Evolutionary conservation across 2,797 vertebrate species (phyloP).

Genomic region (Lithobates pipiens): DNA sequence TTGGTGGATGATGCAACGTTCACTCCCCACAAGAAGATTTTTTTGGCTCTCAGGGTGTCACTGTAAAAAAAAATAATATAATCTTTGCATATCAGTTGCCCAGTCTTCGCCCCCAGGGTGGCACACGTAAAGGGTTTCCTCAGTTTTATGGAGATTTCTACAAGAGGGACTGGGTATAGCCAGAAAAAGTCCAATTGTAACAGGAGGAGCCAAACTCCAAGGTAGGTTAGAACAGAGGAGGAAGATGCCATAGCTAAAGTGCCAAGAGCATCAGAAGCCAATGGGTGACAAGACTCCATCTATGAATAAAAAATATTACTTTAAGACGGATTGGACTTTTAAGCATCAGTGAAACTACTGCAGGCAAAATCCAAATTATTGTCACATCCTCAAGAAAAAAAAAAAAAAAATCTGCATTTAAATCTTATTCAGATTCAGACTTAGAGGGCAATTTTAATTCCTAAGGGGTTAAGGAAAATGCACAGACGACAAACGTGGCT

Average conservation of each 20-base stretch:
- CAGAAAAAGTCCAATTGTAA: not conserved
- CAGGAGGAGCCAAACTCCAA: too few species aligned
- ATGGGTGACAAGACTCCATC: not conserved
- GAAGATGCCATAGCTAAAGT: not conserved
- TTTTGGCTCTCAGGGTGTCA: too few species aligned
- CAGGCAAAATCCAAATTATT: not conserved
- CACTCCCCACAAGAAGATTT: too few species aligned
- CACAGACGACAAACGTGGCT: not conserved
- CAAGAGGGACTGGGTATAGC: not conserved
- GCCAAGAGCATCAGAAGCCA: not conserved
- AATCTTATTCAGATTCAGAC: not conserved
- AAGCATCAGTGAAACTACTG: not conserved
- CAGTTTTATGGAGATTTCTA: not conserved
- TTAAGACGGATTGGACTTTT: not conserved
- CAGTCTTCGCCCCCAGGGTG: too few species aligned
- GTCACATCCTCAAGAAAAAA: not conserved
- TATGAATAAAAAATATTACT: not conserved
- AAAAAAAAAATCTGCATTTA: not conserved
- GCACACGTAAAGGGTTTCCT: too few species aligned
- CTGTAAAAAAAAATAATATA: too few species aligned
- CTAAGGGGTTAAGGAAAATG: conserved; percentile 18
- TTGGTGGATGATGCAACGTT: too few species aligned
- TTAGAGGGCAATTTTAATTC: conserved; percentile 1
- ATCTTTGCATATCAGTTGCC: too few species aligned
- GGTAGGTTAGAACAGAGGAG: not conserved